Evolutionary conservation across 2,797 vertebrate genomes (phyloP).

Genomic region (Xiphophorus birchmanni): DNA sequence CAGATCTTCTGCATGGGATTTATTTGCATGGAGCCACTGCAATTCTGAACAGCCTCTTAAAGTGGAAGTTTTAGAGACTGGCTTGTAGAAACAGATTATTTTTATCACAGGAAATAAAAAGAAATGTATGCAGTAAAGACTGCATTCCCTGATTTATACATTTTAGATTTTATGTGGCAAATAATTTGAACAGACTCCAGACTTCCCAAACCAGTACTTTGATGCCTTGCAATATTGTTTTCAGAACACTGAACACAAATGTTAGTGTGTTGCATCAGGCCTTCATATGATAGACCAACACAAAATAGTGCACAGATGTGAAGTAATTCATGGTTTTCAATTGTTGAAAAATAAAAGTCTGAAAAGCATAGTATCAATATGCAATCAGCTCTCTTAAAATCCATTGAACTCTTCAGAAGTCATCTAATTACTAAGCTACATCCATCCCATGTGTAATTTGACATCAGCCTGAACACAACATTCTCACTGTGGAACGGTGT

Average conservation of each 20-base stretch:
- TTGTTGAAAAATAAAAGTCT: not conserved
- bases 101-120: not conserved
- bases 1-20: not conserved
- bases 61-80: not conserved
- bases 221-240: not conserved
- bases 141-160: not conserved
- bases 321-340: not conserved
- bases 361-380: not conserved
- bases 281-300: not conserved
- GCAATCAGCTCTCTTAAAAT: not conserved
- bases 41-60: not conserved
- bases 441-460: not conserved
- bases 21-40: not conserved
- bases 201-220: not conserved
- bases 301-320: not conserved
- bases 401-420: not conserved
- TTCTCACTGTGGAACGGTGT: not conserved
- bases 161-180: not conserved
- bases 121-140: not conserved
- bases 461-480: not conserved
- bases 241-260: not conserved
- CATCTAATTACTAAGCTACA: not conserved
- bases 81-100: not conserved
- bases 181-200: not conserved
- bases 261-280: no score